phyloP scores from a whole-genome alignment of 2,797 vertebrate genomes.

The Pantherophis vulpinus region DNA sequence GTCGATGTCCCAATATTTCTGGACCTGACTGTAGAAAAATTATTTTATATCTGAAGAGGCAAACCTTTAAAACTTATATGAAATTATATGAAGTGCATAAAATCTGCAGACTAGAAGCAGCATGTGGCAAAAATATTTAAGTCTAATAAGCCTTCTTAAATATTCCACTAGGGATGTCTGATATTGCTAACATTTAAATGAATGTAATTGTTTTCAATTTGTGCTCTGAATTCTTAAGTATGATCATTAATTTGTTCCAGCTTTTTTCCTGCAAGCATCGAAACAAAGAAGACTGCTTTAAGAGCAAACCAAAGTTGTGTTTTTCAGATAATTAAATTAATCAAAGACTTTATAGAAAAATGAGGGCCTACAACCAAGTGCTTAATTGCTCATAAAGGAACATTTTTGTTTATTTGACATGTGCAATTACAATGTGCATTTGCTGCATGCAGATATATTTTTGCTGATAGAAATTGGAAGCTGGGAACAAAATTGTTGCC shows the following conservation, averaged over 20 bases:
- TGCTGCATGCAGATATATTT: background rate
- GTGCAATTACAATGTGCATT: conserved; percentile 23
- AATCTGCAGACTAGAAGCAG: background rate
- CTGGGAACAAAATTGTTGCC: background rate
- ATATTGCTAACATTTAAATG: background rate
- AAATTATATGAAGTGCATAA: background rate
- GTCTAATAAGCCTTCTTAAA: background rate
- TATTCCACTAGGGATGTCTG: background rate
- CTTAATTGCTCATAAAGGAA: conserved; percentile 24
- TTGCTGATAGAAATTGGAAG: conserved; percentile 20
- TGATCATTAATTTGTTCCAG: background rate
- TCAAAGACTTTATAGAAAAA: background rate
- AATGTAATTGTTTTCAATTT: conserved; percentile 6
- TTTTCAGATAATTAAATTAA: conserved; percentile 28
- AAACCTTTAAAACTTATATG: background rate
- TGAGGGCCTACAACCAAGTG: background rate
- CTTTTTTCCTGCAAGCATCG: background rate
- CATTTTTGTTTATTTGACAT: conserved; percentile 23
- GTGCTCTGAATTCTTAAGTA: background rate
- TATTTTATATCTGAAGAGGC: background rate
- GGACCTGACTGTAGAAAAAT: too few species aligned
- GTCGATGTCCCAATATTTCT: too few species aligned
- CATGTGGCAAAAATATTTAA: background rate
- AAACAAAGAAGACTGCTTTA: conserved; percentile 1
- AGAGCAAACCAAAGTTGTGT: conserved; percentile 11